Evolutionary conservation across 2,888 invertebrate species (phyloP).

Genomic region (Drosophila planitibia): DNA sequence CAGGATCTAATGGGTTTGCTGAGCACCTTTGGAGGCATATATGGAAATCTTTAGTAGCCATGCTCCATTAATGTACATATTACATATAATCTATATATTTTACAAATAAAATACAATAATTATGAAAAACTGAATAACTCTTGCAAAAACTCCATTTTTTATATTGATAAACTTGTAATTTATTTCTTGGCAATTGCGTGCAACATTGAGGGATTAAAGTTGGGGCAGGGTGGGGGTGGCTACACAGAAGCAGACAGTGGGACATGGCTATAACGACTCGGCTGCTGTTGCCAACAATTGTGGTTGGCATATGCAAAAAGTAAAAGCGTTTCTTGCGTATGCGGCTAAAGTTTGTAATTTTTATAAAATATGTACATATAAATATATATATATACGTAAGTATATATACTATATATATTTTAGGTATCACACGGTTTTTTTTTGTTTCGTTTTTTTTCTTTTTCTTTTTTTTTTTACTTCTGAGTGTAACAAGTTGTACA

Average conservation of each 20-base stretch:
- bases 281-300: not conserved
- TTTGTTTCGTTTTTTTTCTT: slow-evolving; percentile 51
- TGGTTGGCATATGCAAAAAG: not conserved
- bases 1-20: slow-evolving; percentile 57
- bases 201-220: not conserved
- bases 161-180: not conserved
- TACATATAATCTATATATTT: not conserved
- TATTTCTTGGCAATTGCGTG: not conserved
- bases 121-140: not conserved
- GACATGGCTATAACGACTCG: not conserved
- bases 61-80: not conserved
- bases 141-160: not conserved
- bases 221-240: too few species aligned
- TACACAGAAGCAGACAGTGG: not conserved
- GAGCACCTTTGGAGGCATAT: not conserved
- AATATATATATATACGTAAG: slow-evolving; percentile 21
- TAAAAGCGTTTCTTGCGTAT: slow-evolving; percentile 30
- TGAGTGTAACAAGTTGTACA: slow-evolving; percentile 42
- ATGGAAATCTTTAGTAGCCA: not conserved
- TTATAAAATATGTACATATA: slow-evolving; percentile 54
- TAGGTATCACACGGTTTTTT: slow-evolving; percentile 69
- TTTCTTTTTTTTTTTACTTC: slow-evolving; percentile 20
- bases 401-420: slow-evolving; percentile 48
- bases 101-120: slow-evolving; percentile 7
- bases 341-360: slow-evolving; percentile 59